A percentile compares a stretch with the other conserved stretches of the same genome.
phyloP scores from a whole-genome alignment of 2,888 invertebrate species.

The Muschampia plurimacula region DNA sequence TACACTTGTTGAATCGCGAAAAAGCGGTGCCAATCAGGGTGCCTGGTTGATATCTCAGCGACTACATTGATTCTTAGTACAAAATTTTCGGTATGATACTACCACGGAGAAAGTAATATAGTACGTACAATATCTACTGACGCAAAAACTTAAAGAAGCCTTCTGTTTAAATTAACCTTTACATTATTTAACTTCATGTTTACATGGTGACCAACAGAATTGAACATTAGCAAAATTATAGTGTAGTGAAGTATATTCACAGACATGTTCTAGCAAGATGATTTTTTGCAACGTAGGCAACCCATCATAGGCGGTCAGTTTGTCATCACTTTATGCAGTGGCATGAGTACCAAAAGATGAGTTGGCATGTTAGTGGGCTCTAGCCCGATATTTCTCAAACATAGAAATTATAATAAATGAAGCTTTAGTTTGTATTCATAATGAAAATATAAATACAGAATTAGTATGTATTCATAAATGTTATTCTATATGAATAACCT shows the following conservation, averaged over 20 bases:
- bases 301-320: background rate
- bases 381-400: background rate
- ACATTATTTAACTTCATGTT: background rate
- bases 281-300: constrained; percentile 19
- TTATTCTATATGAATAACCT: background rate
- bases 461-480: background rate
- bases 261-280: background rate
- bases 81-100: too few relatives aligned
- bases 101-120: too few relatives aligned
- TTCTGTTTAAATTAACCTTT: background rate
- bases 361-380: constrained; percentile 15
- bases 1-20: too few relatives aligned
- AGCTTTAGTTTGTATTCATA: background rate
- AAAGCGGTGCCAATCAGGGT: too few relatives aligned
- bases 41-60: too few relatives aligned
- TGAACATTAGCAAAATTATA: background rate
- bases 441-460: background rate
- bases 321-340: constrained; percentile 13
- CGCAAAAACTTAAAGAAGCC: too few relatives aligned
- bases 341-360: background rate
- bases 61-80: too few relatives aligned
- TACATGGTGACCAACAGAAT: too few relatives aligned
- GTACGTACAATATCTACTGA: too few relatives aligned
- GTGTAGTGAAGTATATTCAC: background rate
- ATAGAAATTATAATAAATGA: background rate